Evolutionary conservation across 2,797 vertebrate species (phyloP).

Genomic region (Mormyrus hasselquistii): DNA sequence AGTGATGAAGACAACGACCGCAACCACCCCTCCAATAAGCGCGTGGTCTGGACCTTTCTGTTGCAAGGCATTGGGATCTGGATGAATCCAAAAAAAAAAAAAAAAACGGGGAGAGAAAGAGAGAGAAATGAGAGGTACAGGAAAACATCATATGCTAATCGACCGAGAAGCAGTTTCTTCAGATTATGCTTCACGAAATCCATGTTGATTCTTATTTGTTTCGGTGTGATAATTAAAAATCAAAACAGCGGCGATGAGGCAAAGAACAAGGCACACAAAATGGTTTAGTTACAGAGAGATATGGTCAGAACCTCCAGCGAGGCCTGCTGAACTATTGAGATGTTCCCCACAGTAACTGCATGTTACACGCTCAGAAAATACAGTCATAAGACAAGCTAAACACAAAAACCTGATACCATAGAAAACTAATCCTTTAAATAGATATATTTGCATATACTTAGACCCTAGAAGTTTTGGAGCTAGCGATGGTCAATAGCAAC

Average conservation of each 20-base stretch:
- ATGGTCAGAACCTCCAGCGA: constrained; percentile 24
- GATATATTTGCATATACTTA: not conserved
- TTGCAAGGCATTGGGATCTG: constrained; percentile 90
- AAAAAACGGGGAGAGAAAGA: constrained; percentile 26
- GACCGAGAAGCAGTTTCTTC: not conserved
- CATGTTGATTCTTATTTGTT: constrained; percentile 15
- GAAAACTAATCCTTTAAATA: not conserved
- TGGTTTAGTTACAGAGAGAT: constrained; percentile 19
- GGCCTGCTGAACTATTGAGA: constrained; percentile 34
- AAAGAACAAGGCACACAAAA: constrained; percentile 15
- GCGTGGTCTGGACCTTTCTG: constrained; percentile 88
- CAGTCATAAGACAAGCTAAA: constrained; percentile 21
- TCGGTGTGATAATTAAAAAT: constrained; percentile 1
- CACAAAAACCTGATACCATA: constrained; percentile 3
- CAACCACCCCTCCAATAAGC: constrained; percentile 94
- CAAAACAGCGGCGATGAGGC: constrained; percentile 4
- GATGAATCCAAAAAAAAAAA: constrained; percentile 21
- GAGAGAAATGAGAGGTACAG: not conserved
- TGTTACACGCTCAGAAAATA: constrained; percentile 35
- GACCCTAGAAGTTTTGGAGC: not conserved
- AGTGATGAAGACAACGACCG: constrained; percentile 97
- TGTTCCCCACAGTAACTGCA: constrained; percentile 27
- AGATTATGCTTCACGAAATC: constrained; percentile 24
- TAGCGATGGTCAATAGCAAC: not conserved
- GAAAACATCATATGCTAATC: constrained; percentile 18